Evolutionary conservation across 2,113 vertebrate genomes (phyloP).

Genomic region (Eptesicus fuscus): DNA sequence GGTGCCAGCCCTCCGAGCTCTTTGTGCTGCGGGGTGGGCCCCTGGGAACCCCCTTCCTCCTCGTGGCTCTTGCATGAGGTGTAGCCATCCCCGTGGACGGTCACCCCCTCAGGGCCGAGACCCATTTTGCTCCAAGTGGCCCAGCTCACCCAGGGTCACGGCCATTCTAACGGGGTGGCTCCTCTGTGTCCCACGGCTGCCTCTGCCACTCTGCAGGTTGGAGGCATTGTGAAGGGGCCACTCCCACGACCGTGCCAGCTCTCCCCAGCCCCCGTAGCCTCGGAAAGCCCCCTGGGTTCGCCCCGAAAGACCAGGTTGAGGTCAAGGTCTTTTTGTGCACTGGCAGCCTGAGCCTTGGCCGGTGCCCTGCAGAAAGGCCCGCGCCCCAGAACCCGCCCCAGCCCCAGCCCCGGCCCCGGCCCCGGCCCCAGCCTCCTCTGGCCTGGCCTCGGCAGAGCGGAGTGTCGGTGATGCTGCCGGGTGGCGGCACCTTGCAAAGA

Average conservation of each 20-base stretch:
- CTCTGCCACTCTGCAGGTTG: neutral
- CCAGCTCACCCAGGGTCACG: rapidly evolving
- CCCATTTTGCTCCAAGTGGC: rapidly evolving
- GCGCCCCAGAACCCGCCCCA: neutral
- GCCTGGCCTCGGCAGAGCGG: constrained; percentile 36
- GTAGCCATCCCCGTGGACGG: rapidly evolving
- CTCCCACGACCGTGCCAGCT: rapidly evolving
- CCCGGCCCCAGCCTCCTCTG: neutral
- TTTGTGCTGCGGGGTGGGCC: neutral
- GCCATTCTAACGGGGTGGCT: neutral
- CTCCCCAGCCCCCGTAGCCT: rapidly evolving
- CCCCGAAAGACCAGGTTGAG: neutral
- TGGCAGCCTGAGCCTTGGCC: neutral
- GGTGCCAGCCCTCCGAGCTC: neutral
- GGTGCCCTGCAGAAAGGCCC: neutral
- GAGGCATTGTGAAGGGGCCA: rapidly evolving
- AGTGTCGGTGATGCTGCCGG: constrained; percentile 49
- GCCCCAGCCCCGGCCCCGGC: no score
- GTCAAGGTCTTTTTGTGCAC: rapidly evolving
- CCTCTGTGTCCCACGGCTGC: neutral
- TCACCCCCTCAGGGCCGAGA: neutral
- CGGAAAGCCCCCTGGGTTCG: neutral
- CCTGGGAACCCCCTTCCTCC: neutral
- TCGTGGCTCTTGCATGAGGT: rapidly evolving
- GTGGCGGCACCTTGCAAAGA: constrained; percentile 69